A percentile compares a stretch with the other conserved stretches of the same genome.
Conservation (phyloP, 2,888 invertebrate species). For the Trissolcus japonicus region DNA sequence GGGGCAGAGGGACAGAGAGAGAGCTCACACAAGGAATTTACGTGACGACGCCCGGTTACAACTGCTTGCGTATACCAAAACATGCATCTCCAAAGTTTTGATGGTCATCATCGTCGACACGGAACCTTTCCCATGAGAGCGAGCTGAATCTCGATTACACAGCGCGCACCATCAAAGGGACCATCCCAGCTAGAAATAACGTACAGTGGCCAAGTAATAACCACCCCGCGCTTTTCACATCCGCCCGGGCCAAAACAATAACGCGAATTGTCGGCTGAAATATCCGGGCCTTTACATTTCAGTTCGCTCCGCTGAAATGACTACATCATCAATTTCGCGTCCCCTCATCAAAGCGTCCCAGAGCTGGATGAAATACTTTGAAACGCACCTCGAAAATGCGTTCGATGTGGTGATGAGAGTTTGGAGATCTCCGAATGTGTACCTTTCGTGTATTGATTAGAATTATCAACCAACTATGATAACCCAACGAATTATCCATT, state of each 20-base stretch:
- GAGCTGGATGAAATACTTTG: too few species aligned
- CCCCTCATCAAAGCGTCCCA: too few species aligned
- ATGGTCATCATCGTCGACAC: slow-evolving; percentile 24
- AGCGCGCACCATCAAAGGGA: slow-evolving; percentile 7
- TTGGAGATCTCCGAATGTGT: too few species aligned
- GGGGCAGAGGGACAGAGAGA: slow-evolving; percentile 32
- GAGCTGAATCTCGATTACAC: slow-evolving; percentile 28
- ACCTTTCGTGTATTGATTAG: too few species aligned
- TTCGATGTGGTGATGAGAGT: too few species aligned
- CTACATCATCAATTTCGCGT: background rate
- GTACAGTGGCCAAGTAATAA: slow-evolving; percentile 33
- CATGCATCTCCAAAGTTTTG: slow-evolving; percentile 38
- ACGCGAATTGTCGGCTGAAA: background rate
- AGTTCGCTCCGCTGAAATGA: background rate
- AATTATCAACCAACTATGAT: too few species aligned
- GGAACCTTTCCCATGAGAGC: slow-evolving; percentile 35
- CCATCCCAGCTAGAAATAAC: slow-evolving; percentile 36
- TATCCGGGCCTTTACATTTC: background rate
- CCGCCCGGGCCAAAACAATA: background rate
- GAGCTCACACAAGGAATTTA: slow-evolving; percentile 40
- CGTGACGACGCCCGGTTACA: slow-evolving; percentile 41
- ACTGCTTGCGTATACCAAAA: slow-evolving; percentile 31
- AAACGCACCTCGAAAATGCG: too few species aligned
- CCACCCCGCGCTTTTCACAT: background rate
- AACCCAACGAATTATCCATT: too few species aligned